A percentile compares a stretch with the other conserved stretches of the same genome.
These are phyloP conservation scores for Steinernema hermaphroditum DNA, from an alignment of 2,888 invertebrate genomes.

Conservation along the genomic window DNA sequence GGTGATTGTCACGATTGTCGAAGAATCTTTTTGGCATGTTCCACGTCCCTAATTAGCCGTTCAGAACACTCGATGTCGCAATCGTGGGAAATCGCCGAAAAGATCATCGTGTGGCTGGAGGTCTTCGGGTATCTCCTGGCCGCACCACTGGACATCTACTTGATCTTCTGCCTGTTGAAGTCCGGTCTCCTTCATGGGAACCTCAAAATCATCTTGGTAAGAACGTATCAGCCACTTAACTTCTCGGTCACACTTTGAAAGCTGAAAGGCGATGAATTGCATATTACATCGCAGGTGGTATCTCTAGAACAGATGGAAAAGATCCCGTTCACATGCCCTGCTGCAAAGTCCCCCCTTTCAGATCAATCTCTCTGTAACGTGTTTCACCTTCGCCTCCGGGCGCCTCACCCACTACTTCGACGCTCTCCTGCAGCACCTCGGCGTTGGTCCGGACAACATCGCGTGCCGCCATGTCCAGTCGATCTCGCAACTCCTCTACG, in stretches of 20 bases:
- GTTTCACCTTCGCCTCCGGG: constrained; percentile 6
- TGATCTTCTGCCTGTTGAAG: constrained; percentile 3
- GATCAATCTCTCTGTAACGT: constrained; percentile 15
- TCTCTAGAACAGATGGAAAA: no score
- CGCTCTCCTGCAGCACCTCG: constrained; percentile 7
- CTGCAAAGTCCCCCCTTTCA: neutral
- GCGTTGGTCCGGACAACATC: constrained; percentile 21
- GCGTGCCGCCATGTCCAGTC: constrained; percentile 1
- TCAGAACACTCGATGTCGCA: neutral
- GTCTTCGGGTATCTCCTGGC: constrained; percentile 7
- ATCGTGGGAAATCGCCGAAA: neutral
- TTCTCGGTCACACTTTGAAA: no score
- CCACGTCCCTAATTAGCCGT: neutral
- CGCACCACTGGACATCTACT: neutral
- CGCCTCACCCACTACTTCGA: constrained; percentile 25
- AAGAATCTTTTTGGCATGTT: neutral
- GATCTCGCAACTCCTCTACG: constrained; percentile 19
- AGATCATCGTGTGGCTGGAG: neutral
- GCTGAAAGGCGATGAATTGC: no score
- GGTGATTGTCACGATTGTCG: no score
- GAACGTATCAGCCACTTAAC: no score
- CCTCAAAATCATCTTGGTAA: constrained; percentile 17
- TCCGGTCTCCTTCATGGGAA: constrained; percentile 21
- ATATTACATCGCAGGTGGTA: no score
- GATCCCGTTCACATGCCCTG: no score